Evolutionary conservation across 1,140 invertebrate genomes (phyloP), one percentile per base, ranked within the genome.

Genomic region (Drepana arcuata): DNA sequence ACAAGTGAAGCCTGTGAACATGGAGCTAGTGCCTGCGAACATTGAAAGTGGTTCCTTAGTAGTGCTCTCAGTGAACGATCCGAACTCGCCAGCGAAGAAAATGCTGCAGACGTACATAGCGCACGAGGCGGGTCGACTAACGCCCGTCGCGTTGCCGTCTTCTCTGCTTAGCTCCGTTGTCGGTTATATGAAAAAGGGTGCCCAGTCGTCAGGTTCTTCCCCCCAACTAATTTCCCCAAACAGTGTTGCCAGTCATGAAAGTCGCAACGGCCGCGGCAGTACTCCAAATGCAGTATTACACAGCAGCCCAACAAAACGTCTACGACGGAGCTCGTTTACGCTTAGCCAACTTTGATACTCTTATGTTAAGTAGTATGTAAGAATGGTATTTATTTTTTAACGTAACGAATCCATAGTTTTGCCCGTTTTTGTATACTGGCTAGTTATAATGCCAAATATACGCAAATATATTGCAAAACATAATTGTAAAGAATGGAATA

Each of bases 61-160:
- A 0, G 74, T 79, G 0, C 40, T 82, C 7, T 69, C 73, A 2
- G 71, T 78, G 0, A 62, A 74, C 28, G 73, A 82, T 32, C 78
- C 78, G 0, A 60, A 60, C 2, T 65, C 67, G 0, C 69, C 78
- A 0, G 51, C 71, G 0, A 79, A 80, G 48, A 82, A 79, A 45
- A 74, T 78, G 63, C 36, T 82, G 4, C 78, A 82, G 41, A 82
- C 78, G 0, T 82, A 82, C 35, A 71, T 82, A 25, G 65, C 73
- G 1, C 52, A 64, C 3, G 70, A 57, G 0, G 54, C 48, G 1
- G 73, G 73, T 0, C 52, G 60, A 21, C 21, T 82, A 2, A 74
- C 67, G 0, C 73, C 75, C 0, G 60, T 82, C 0, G 51, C 64
- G 2, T 54, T 82, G 16, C 69, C 71, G 0, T 16, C 63, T 0